Base-by-base conservation (phyloP, 2,888 invertebrate species). In the Heliconius ismenius region DNA sequence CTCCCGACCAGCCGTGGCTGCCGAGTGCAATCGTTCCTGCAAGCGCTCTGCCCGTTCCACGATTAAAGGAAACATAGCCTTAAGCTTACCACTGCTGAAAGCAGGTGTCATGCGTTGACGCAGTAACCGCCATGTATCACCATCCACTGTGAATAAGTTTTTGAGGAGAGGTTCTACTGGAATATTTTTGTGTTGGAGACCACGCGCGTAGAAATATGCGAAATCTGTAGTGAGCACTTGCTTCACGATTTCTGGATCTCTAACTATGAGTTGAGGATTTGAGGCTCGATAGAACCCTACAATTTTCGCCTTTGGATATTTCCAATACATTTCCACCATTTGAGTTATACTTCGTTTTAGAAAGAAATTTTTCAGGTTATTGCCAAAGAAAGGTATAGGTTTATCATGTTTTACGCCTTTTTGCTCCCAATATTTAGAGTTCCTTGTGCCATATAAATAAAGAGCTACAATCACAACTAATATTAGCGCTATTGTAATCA, bases 51-150 rank as follows among this genome's bases (percentile, higher is more conserved):
- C 89, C 36, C 89, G 86, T 80, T 89, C 89, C 70, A 85, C 85
- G 70, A 90, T 85, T 63, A 90, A 84, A 26, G 90, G 89, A 79
- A 90, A 90, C 90, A 90, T 90, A 13, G 87, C 88, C 64, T 84
- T 85, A 69, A 90, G 84, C 81, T 89, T 90, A 73, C 87, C 88
- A 78, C 86, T 88, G 18, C 89, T 86, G 80, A 90, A 90, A 4
- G 89, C 86, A 1, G 89, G 88, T 28, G 89, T 89, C 86, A 90
- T 86, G 75, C 89, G 87, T 82, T 90, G 88, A 18, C 91, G 84
- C 79, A 91, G 81, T 79, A 90, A 81, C 32, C 86, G 83, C 90
- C 90, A 90, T 62, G 86, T 63, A 78, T 91, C 91, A 0, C 90
- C 89, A 62, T 90, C 90, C 10, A 86, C 88, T 70, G 88, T 87